Evolutionary conservation across 2,113 vertebrate genomes (phyloP).

Genomic region (Illadopsis cleaveri): DNA sequence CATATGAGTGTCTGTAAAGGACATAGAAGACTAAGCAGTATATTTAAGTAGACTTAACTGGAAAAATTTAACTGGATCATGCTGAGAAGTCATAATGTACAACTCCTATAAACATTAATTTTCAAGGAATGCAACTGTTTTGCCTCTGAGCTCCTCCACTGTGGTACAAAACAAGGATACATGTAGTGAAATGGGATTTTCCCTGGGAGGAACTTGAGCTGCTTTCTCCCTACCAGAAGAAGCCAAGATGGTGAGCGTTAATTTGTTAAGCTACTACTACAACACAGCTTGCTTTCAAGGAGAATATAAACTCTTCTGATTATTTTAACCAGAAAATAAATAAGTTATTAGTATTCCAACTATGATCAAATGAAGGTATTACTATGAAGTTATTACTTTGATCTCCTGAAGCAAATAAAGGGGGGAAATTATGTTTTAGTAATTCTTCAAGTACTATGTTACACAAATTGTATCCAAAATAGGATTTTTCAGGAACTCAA

Average conservation of each 20-base stretch:
- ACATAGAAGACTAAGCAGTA: not conserved
- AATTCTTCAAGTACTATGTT: slow-evolving; percentile 53
- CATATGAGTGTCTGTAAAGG: not conserved
- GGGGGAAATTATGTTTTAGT: slow-evolving; percentile 1
- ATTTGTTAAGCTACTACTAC: not conserved
- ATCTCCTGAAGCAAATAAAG: slow-evolving; percentile 17
- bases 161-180: not conserved
- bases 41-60: not conserved
- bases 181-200: not conserved
- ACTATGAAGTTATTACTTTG: slow-evolving; percentile 43
- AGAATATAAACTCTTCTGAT: not conserved
- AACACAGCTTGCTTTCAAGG: not conserved
- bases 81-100: not conserved
- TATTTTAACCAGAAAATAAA: slow-evolving; percentile 44
- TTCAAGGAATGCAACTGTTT: not conserved
- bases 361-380: slow-evolving; percentile 56
- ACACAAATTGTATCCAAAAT: slow-evolving; percentile 1
- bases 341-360: slow-evolving; percentile 25
- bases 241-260: slow-evolving; percentile 21
- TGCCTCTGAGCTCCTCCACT: not conserved
- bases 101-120: not conserved
- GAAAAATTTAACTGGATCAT: not conserved
- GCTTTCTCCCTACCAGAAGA: slow-evolving; percentile 47
- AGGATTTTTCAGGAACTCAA: not conserved
- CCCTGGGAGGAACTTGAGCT: not conserved